Base-by-base conservation (phyloP, 2,888 invertebrate genomes). In the Pilophorus perplexus region DNA sequence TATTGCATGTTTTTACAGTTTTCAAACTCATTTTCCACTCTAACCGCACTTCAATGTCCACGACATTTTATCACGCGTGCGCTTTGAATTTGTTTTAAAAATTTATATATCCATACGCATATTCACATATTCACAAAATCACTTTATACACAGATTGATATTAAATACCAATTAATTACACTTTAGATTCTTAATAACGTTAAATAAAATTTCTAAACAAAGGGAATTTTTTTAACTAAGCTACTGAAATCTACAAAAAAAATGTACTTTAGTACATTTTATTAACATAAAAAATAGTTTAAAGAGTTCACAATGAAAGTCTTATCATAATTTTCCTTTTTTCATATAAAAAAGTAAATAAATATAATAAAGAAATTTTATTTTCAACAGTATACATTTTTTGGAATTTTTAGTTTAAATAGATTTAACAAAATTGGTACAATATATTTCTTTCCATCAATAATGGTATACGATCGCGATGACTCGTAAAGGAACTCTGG, bases 341-440 rank as follows among this genome's bases (percentile, higher is more conserved):
- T 65, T 55, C 50, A 67, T 65, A 54, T 65, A 67, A 69, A 67
- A 67, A 69, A 67, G 67, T 69, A 69, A 69, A 69, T 69, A 69
- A 69, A 69, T 69, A 69, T 33, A 48, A 66, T 68, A 68, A 68
- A 68, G 65, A 66, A 66, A 66, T 68, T 42, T 66, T 66, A 54
- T 68, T 52, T 38, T 50, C 42, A 62, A 62, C 44, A 62, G 60
- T 62, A 44, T 62, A 62, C 44, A 6, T 62, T 55, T 55, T 55
- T 38, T 4, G 23, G 2, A 38, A 16, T 44, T 59, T 60, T 60
- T 60, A 20, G 1, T 33, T 55, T 38, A 38, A 55, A 38, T 55
- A 37, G 20, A 22, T 4, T 12, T 55, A 55, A 55, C 55, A 38
- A 55, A 22, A 22, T 55, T 38, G 55, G 55, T 37, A 37, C 38